A percentile compares a stretch with the other conserved stretches of the same genome.
phyloP scores from a whole-genome alignment of 2,888 invertebrate species.

The Watsonalla binaria region DNA sequence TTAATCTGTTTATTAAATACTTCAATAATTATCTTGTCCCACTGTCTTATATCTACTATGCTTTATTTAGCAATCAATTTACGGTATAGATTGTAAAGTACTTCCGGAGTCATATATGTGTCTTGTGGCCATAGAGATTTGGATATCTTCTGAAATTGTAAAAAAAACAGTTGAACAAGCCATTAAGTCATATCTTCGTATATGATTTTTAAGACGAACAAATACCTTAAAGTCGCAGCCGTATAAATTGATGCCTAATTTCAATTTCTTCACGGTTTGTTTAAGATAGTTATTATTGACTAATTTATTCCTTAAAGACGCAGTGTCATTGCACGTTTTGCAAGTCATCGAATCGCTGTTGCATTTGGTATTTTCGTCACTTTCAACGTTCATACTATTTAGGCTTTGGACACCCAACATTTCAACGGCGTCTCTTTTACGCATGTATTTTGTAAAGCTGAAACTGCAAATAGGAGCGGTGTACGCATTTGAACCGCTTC shows the following conservation, averaged over 20 bases:
- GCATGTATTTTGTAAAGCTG: constrained; percentile 62
- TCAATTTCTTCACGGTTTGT: constrained; percentile 56
- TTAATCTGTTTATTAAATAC: no score
- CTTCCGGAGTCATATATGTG: constrained; percentile 55
- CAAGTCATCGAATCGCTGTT: constrained; percentile 33
- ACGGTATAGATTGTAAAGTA: constrained; percentile 59
- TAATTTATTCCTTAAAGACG: constrained; percentile 44
- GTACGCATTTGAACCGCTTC: constrained; percentile 4
- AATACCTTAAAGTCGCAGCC: constrained; percentile 71
- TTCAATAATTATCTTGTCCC: background rate
- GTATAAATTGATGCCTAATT: constrained; percentile 64
- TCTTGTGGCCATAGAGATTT: constrained; percentile 58
- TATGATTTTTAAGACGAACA: background rate
- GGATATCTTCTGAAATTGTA: constrained; percentile 64
- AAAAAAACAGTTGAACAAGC: constrained; percentile 2
- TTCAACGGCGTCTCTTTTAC: constrained; percentile 37
- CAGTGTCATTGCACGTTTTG: constrained; percentile 56
- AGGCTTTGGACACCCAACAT: constrained; percentile 16
- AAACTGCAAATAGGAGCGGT: constrained; percentile 27
- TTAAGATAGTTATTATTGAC: constrained; percentile 42
- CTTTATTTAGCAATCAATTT: constrained; percentile 57
- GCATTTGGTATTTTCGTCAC: constrained; percentile 7
- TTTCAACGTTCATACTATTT: constrained; percentile 4
- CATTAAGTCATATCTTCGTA: background rate
- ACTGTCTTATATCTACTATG: background rate